Base-by-base conservation (phyloP, 2,797 vertebrate species). In the Diceros bicornis region DNA sequence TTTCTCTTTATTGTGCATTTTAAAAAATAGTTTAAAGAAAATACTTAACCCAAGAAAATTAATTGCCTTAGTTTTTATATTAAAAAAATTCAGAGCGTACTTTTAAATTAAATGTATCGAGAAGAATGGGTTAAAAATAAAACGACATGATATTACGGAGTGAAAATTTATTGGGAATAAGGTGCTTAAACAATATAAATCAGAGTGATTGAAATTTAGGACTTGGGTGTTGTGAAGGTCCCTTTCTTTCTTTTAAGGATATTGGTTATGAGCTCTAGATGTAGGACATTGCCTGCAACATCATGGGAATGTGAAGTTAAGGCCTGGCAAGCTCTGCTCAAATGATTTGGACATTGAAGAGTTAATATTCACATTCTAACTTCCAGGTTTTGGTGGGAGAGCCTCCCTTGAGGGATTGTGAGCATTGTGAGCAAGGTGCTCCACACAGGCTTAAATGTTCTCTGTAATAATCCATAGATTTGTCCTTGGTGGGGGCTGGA, bases 401-500 rank as follows among this genome's bases (percentile, higher is more conserved):
- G 7, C 88, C 17, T 95, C 87, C 69, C 95, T 79, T 27, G n/a
- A 78, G 69, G 64, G 64, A 29, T n/a, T 57, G 25, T 44, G 86
- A 90, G 57, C 25, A 72, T 27, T 41, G 41, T 41, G 41, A 41
- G 41, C 34, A 20, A 25, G 27, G 13, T 52, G 14, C 55, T 94
- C 89, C 50, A 85, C 27, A 34, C n/a, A 25, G 47, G 27, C 72
- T 84, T 89, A 66, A 85, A 94, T 50, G 37, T 97, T 97, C 89
- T 41, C 41, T 41, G 41, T 41, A 41, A 88, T 95, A 97, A 97
- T 97, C 96, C 79, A 52, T 85, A n/a, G 81, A 96, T 97, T 97
- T 97, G 84, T 95, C 87, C 87, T 96, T 93, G 57, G 41, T 96
- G 13, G 77, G 71, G 75, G 27, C 89, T 94, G 20, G 72, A 93